A percentile compares a stretch with the other conserved stretches of the same genome.
phyloP scores from a whole-genome alignment of 2,113 vertebrate genomes.

The Pantherophis guttatus region DNA sequence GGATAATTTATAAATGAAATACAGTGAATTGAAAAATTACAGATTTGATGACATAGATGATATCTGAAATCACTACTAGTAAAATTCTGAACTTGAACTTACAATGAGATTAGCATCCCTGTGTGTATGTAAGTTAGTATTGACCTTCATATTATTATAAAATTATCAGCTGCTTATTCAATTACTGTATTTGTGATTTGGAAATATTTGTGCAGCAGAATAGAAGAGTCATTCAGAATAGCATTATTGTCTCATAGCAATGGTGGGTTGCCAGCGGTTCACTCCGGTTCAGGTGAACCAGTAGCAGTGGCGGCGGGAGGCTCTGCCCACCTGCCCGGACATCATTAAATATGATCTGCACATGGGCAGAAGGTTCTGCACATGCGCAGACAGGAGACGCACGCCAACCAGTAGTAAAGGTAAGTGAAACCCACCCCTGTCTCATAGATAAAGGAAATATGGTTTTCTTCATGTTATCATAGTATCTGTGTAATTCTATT shows the following conservation, averaged over 20 bases:
- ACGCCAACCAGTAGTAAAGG: no score
- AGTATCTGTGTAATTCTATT: neutral
- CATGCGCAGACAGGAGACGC: no score
- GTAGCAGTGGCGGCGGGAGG: no score
- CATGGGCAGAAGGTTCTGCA: no score
- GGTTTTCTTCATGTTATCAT: neutral
- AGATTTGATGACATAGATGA: slow-evolving; percentile 36
- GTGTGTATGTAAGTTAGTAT: neutral
- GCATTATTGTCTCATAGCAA: neutral
- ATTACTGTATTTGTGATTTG: neutral
- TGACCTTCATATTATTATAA: neutral
- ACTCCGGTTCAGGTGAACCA: no score
- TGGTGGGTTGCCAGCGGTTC: no score
- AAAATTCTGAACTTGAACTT: slow-evolving; percentile 11
- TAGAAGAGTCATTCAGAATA: neutral
- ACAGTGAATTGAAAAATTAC: slow-evolving; percentile 22
- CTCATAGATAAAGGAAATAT: neutral
- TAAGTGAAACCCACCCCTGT: no score
- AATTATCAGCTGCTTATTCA: neutral
- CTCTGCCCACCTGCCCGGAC: no score
- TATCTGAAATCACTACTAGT: neutral
- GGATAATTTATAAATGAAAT: accelerated
- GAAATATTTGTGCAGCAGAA: neutral
- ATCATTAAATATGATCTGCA: no score
- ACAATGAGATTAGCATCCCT: neutral